Conservation (phyloP, 2,113 vertebrate species). For the Heterocephalus glaber region DNA sequence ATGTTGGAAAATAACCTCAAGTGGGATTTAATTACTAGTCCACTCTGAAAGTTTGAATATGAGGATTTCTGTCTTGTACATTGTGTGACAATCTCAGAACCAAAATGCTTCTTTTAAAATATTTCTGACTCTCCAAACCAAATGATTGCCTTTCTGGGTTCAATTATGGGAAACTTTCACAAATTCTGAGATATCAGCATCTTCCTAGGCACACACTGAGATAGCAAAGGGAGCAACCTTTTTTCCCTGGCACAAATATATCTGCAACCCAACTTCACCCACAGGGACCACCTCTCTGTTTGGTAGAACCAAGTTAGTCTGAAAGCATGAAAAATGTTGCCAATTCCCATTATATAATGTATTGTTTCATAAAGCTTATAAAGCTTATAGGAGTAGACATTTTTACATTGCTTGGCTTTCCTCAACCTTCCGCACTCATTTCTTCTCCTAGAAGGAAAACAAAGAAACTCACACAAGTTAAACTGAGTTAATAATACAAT, state of each 20-base stretch:
- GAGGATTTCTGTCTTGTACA: neutral
- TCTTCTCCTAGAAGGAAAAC: neutral
- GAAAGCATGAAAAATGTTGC: neutral
- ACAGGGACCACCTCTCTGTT: neutral
- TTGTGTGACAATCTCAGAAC: constrained; percentile 31
- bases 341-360: neutral
- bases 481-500: neutral
- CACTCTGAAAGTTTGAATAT: neutral
- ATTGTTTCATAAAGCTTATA: neutral
- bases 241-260: neutral
- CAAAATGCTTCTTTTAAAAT: neutral
- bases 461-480: neutral
- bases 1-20: neutral
- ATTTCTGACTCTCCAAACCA: constrained; percentile 33
- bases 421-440: neutral
- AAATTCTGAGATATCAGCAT: neutral
- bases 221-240: neutral
- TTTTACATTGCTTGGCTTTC: neutral
- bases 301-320: neutral
- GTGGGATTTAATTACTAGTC: neutral
- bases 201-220: neutral
- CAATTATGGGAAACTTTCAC: neutral
- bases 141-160: neutral
- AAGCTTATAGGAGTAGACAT: neutral
- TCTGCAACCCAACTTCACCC: neutral